Evolutionary conservation across 1,140 invertebrate genomes (phyloP).

Genomic region (Drosophila ironensis): DNA sequence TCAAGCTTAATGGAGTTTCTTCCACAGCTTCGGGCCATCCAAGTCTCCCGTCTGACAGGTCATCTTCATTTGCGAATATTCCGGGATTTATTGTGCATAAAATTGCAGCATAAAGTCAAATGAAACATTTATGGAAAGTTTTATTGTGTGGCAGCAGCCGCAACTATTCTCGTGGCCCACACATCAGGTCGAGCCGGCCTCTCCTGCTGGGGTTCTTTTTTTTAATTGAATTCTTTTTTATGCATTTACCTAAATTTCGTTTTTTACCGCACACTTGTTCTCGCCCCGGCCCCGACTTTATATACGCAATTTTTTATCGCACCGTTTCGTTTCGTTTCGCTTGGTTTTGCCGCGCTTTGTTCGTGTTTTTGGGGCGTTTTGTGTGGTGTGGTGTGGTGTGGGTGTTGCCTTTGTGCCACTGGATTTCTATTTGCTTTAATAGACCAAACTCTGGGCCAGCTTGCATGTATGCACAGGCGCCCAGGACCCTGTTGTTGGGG

Average conservation of each 20-base stretch:
- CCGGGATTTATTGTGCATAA: slow-evolving; percentile 70
- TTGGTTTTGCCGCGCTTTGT: slow-evolving; percentile 39
- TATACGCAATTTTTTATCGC: slow-evolving; percentile 37
- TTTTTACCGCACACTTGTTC: slow-evolving; percentile 39
- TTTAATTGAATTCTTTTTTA: slow-evolving; percentile 71
- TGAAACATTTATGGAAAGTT: slow-evolving; percentile 78
- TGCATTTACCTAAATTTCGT: slow-evolving; percentile 67
- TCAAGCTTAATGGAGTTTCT: slow-evolving; percentile 12
- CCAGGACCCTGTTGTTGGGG: not conserved
- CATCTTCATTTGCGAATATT: slow-evolving; percentile 13
- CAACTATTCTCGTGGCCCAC: slow-evolving; percentile 30
- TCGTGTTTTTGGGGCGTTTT: slow-evolving; percentile 46
- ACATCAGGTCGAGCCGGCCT: not conserved
- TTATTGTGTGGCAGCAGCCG: slow-evolving; percentile 54
- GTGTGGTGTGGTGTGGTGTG: not conserved
- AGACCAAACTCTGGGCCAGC: slow-evolving; percentile 47
- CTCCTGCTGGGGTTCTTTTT: slow-evolving; percentile 41
- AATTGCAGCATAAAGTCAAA: slow-evolving; percentile 66
- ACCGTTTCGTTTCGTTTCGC: slow-evolving; percentile 27
- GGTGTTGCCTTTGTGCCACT: slow-evolving; percentile 5
- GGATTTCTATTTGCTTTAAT: slow-evolving; percentile 74
- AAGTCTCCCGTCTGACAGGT: not conserved
- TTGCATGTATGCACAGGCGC: not conserved
- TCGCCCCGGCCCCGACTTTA: slow-evolving; percentile 22
- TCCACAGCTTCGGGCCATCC: not conserved